These are phyloP conservation scores for Sisor rabdophorus DNA, from an alignment of 2,113 vertebrate species.

Conservation along the genomic window DNA sequence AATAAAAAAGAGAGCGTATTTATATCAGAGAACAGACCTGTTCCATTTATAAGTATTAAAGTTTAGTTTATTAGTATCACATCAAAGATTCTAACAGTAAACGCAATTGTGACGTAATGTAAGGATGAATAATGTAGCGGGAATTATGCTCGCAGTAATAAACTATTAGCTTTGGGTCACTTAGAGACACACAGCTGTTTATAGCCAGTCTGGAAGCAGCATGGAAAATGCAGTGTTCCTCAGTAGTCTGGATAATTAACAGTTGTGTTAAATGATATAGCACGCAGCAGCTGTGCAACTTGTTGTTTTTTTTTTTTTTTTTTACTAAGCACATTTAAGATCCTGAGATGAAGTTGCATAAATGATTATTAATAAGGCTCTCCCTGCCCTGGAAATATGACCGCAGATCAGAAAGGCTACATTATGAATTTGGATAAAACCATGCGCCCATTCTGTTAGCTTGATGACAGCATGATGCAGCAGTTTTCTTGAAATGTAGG, in stretches of 20 bases:
- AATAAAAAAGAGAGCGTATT: not conserved
- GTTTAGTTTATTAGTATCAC: slow-evolving; percentile 21
- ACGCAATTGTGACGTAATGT: not conserved
- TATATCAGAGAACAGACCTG: not conserved
- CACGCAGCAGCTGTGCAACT: not conserved
- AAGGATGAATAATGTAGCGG: slow-evolving; percentile 15
- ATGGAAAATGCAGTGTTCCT: slow-evolving; percentile 26
- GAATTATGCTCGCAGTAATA: slow-evolving; percentile 24
- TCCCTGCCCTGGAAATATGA: not conserved
- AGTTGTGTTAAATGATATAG: slow-evolving; percentile 29
- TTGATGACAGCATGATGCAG: not conserved
- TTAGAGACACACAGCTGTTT: slow-evolving; percentile 36
- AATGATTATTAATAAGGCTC: slow-evolving; percentile 28
- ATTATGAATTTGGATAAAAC: slow-evolving; percentile 20
- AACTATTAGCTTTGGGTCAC: slow-evolving; percentile 37
- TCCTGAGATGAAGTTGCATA: not conserved
- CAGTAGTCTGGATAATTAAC: slow-evolving; percentile 18
- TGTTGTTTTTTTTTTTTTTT: not conserved
- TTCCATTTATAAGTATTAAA: slow-evolving; percentile 11
- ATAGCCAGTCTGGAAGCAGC: slow-evolving; percentile 31
- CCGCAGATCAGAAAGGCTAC: not conserved
- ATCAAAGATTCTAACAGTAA: not conserved
- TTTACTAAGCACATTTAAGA: not conserved
- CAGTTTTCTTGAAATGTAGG: not conserved
- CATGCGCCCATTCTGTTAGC: not conserved